phyloP scores from a whole-genome alignment of 2,888 invertebrate genomes.

The Muschampia plurimacula region DNA sequence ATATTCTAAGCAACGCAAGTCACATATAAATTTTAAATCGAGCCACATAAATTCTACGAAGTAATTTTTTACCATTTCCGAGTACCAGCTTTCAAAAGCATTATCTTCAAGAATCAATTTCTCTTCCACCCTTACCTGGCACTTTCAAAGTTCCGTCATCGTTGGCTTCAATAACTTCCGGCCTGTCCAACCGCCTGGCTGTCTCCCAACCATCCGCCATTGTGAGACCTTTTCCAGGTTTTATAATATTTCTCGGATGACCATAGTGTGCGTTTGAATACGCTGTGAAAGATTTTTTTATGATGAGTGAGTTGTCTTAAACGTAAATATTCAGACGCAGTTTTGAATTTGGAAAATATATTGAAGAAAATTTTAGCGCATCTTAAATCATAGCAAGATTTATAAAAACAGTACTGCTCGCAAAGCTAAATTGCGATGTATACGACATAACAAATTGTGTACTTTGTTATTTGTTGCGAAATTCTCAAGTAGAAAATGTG shows the following conservation, averaged over 20 bases:
- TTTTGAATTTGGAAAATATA: not conserved
- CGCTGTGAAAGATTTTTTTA: slow-evolving; percentile 53
- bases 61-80: not conserved
- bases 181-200: slow-evolving; percentile 86
- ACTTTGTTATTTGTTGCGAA: slow-evolving; percentile 27
- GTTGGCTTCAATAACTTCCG: slow-evolving; percentile 82
- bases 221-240: slow-evolving; percentile 75
- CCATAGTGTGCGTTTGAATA: slow-evolving; percentile 88
- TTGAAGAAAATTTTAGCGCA: not conserved
- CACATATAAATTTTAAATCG: not conserved
- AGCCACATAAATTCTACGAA: not conserved
- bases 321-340: not conserved
- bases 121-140: slow-evolving; percentile 63
- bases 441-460: slow-evolving; percentile 13
- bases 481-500: slow-evolving; percentile 22
- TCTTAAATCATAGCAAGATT: not conserved
- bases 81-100: not conserved
- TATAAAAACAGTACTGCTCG: not conserved
- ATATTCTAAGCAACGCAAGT: not conserved
- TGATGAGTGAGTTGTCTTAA: not conserved
- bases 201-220: slow-evolving; percentile 90
- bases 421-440: slow-evolving; percentile 1
- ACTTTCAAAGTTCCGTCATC: slow-evolving; percentile 84
- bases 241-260: slow-evolving; percentile 86
- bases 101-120: slow-evolving; percentile 17